These are phyloP conservation scores for Perizoma flavofasciatum DNA, from an alignment of 2,888 invertebrate genomes.

Conservation along the genomic window DNA sequence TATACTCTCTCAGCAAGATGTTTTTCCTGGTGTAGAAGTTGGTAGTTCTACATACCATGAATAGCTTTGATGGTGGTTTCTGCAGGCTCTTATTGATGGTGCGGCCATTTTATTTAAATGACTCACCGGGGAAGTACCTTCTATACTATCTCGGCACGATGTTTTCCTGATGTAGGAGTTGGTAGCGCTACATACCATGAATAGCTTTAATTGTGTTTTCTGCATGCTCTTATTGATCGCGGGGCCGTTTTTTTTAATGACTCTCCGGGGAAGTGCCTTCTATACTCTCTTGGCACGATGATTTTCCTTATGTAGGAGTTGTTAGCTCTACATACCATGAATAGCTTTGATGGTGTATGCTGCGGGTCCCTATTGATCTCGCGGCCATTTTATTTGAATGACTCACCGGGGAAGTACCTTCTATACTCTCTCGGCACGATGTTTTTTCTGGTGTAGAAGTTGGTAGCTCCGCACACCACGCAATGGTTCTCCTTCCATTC, in stretches of 20 bases:
- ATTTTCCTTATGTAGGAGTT: constrained; percentile 90
- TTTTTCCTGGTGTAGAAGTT: too few relatives aligned
- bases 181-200: too few relatives aligned
- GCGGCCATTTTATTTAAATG: background rate
- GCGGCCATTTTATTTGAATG: background rate
- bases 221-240: background rate
- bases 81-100: too few relatives aligned
- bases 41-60: too few relatives aligned
- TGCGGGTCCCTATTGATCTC: background rate
- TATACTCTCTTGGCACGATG: constrained; percentile 92
- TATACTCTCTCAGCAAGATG: too few relatives aligned
- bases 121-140: constrained; percentile 84
- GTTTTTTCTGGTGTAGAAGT: constrained; percentile 89
- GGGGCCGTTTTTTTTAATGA: background rate
- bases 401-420: constrained; percentile 87
- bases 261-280: constrained; percentile 88
- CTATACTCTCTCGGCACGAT: constrained; percentile 93
- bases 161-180: too few relatives aligned
- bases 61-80: too few relatives aligned
- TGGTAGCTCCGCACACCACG: constrained; percentile 89
- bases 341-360: constrained; percentile 59
- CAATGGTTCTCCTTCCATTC: constrained; percentile 90
- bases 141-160: too few relatives aligned
- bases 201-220: too few relatives aligned
- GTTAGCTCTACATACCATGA: constrained; percentile 90